These are phyloP conservation scores for Laspeyria flexula DNA, from an alignment of 2,888 invertebrate species.

Conservation along the genomic window DNA sequence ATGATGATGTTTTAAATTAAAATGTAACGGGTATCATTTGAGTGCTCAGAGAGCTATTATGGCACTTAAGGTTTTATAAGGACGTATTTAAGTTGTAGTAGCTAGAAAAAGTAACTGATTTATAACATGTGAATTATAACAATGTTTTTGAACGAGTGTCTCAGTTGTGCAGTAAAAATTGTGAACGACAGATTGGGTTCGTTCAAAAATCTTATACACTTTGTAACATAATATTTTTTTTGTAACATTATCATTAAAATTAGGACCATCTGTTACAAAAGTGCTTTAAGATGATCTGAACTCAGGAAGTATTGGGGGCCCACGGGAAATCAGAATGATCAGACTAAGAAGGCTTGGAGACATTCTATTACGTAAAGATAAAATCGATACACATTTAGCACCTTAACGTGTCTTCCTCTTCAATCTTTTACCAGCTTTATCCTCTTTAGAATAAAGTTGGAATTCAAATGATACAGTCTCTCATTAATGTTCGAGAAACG, in stretches of 20 bases:
- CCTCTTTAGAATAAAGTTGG: not conserved
- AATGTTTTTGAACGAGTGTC: no score
- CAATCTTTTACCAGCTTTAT: constrained; percentile 11
- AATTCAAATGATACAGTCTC: constrained; percentile 7
- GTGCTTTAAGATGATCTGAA: constrained; percentile 1
- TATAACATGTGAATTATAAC: no score
- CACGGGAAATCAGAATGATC: constrained; percentile 37
- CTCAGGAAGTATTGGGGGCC: constrained; percentile 12
- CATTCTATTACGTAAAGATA: constrained; percentile 30
- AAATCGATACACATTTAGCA: constrained; percentile 40
- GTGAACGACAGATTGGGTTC: no score
- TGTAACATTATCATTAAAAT: not conserved
- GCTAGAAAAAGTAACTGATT: no score
- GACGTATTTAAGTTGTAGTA: not conserved
- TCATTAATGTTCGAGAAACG: constrained; percentile 29
- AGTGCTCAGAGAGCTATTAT: not conserved
- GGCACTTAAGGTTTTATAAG: not conserved
- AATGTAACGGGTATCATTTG: constrained; percentile 6
- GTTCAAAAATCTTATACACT: no score
- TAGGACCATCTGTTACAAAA: constrained; percentile 2
- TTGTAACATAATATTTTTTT: no score
- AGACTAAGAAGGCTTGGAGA: constrained; percentile 13
- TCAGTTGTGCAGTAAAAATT: no score
- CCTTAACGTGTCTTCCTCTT: constrained; percentile 10
- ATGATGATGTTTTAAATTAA: constrained; percentile 16